Conservation (phyloP, 1,140 invertebrate genomes). For the Drosophila dunni region DNA sequence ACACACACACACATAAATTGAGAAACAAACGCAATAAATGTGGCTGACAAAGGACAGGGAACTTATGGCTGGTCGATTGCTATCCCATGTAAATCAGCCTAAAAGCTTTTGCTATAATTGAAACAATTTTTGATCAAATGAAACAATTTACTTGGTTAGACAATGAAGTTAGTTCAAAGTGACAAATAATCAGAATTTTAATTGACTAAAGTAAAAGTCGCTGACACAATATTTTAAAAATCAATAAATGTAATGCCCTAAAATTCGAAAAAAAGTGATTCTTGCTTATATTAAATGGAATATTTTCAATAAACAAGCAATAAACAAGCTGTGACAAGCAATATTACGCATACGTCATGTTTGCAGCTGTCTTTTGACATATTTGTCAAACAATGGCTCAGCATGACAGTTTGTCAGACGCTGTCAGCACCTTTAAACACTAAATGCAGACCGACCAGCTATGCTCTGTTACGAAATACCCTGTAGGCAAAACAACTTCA, state of each 20-base stretch:
- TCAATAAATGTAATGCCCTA: too few species aligned
- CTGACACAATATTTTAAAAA: too few species aligned
- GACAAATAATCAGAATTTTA: too few species aligned
- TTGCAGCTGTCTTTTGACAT: constrained; percentile 41
- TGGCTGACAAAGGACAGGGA: background rate
- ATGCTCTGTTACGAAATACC: background rate
- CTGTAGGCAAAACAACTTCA: constrained; percentile 1
- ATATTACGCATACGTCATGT: constrained; percentile 47
- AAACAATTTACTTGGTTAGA: constrained; percentile 40
- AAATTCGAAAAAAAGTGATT: too few species aligned
- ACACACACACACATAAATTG: constrained; percentile 11
- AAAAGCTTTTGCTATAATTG: constrained; percentile 59
- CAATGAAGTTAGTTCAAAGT: constrained; percentile 36
- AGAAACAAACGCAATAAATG: constrained; percentile 27
- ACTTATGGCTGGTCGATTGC: background rate
- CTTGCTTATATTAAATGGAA: too few species aligned
- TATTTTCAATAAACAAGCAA: too few species aligned
- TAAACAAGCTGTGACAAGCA: constrained; percentile 34
- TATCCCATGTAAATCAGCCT: constrained; percentile 53
- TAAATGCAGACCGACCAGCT: background rate
- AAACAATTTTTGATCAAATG: constrained; percentile 51
- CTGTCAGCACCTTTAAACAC: constrained; percentile 13
- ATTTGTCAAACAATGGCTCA: constrained; percentile 40
- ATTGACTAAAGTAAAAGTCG: too few species aligned
- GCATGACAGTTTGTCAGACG: constrained; percentile 18